A percentile compares a stretch with the other conserved stretches of the same genome.
phyloP scores from a whole-genome alignment of 1,140 invertebrate genomes.

The Temnothorax curvispinosus region DNA sequence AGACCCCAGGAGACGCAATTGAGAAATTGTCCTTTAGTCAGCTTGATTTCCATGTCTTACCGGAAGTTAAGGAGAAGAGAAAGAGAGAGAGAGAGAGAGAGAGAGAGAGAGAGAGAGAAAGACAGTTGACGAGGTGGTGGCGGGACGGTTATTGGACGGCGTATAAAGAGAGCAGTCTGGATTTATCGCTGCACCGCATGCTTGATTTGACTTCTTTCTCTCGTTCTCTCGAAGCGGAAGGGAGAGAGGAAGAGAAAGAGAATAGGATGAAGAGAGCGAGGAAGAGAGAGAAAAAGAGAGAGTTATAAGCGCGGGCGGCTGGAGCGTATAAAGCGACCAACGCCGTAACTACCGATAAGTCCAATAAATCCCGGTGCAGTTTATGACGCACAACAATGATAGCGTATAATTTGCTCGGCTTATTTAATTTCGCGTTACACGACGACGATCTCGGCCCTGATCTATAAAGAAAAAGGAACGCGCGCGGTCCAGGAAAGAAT shows the following conservation, averaged over 20 bases:
- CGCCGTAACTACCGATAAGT: constrained; percentile 73
- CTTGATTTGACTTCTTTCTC: constrained; percentile 26
- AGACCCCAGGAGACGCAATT: constrained; percentile 20
- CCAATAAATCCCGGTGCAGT: constrained; percentile 70
- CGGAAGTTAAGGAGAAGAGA: not conserved
- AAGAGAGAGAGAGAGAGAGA: not conserved
- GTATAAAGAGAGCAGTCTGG: constrained; percentile 63
- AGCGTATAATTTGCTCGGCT: constrained; percentile 73
- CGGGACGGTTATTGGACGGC: constrained; percentile 42
- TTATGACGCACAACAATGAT: constrained; percentile 73
- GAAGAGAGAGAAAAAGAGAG: constrained; percentile 5
- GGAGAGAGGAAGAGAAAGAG: not conserved
- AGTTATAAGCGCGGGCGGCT: constrained; percentile 36
- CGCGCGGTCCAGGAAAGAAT: constrained; percentile 16
- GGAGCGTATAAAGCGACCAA: constrained; percentile 21
- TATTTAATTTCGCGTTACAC: constrained; percentile 65
- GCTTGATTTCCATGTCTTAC: constrained; percentile 21
- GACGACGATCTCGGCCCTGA: constrained; percentile 36
- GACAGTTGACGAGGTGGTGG: not conserved
- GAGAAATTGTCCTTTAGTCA: constrained; percentile 10
- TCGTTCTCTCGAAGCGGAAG: not conserved
- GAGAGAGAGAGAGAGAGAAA: too few species aligned
- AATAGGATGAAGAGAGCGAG: not conserved
- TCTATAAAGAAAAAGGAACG: constrained; percentile 25
- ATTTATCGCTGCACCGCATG: constrained; percentile 64